Percentiles rank a stretch among this genome's conserved stretches.
phyloP scores from a whole-genome alignment of 2,797 vertebrate genomes.

The Pantherophis alleghaniensis region DNA sequence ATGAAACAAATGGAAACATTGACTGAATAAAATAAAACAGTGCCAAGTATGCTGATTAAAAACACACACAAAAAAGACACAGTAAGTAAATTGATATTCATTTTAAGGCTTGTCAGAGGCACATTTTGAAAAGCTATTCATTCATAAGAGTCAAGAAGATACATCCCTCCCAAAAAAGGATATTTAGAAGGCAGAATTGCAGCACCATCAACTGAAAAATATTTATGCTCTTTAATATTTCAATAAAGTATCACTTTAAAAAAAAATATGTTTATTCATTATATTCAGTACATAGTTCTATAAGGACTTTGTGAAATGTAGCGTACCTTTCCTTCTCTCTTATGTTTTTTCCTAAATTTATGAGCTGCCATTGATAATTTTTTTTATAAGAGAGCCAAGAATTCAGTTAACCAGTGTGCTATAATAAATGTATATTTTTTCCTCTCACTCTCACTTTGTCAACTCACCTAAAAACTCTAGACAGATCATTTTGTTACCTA shows the following conservation, averaged over 20 bases:
- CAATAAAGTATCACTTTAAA: slow-evolving; percentile 8
- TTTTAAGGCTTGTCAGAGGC: slow-evolving; percentile 41
- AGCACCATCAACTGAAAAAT: slow-evolving; percentile 29
- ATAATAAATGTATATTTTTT: background rate
- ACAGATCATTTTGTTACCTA: background rate
- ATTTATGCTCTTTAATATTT: slow-evolving; percentile 19
- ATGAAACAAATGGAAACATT: slow-evolving; percentile 47
- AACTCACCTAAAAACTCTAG: background rate
- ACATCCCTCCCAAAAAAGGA: background rate
- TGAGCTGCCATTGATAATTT: background rate
- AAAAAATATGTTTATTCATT: background rate
- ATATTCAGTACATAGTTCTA: slow-evolving; percentile 2
- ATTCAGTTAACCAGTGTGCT: background rate
- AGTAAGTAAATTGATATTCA: slow-evolving; percentile 48
- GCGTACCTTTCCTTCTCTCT: slow-evolving; percentile 21
- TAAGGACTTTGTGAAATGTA: background rate
- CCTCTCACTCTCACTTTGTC: background rate
- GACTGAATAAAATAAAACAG: slow-evolving; percentile 28
- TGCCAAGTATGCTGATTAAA: slow-evolving; percentile 35
- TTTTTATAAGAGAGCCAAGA: background rate
- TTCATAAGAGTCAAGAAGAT: slow-evolving; percentile 50
- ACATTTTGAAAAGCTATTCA: slow-evolving; percentile 43
- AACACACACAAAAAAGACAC: slow-evolving; percentile 5
- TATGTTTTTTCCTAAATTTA: slow-evolving; percentile 21
- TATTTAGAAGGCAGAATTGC: slow-evolving; percentile 22